Evolutionary conservation across 2,888 invertebrate species (phyloP), one percentile per base, ranked within the genome.

Genomic region (Peribatodes rhomboidaria): DNA sequence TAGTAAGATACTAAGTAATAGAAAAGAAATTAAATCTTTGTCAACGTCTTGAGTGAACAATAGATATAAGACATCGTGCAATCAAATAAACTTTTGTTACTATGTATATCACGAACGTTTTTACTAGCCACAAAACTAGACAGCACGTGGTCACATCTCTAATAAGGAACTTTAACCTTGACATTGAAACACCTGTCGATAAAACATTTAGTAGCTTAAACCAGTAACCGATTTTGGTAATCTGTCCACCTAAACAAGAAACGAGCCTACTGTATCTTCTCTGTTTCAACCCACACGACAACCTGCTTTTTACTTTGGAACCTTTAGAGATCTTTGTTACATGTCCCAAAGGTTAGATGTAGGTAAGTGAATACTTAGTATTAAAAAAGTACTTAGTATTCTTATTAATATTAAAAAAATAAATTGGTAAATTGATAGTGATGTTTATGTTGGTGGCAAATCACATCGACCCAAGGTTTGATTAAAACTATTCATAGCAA

Each of bases 241-340:
- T 27, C 61, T 66, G 64, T 68, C 69, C 68, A 63, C 71, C 71
- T 49, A 67, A 62, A 68, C 61, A 58, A 57, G 57, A 65, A 59
- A 59, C 58, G 56, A 58, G 53, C 57, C 44, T 46, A 52, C 57
- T 57, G 35, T 61, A 20, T 47, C 20, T 31, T 37, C 33, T 6
- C 7, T 6, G 1, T 11, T 31, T 35, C 13, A 59, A 52, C 62
- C 69, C 54, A 67, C 67, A 61, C 41, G 33, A 35, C 3, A 22
- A 8, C n/a, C 3, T 31, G 14, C 14, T 55, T 18, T 33, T 55
- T 44, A 39, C 39, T 53, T 10, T 1, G 8, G 8, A n/a, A 46
- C 22, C 46, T 46, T 20, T 20, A 6, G 3, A 1, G 8, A 2
- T 18, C 10, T 44, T n/a, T 44, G 11, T 20, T 41, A 41, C 16